phyloP scores from a whole-genome alignment of 2,888 invertebrate species.

The Sesamia inferens region DNA sequence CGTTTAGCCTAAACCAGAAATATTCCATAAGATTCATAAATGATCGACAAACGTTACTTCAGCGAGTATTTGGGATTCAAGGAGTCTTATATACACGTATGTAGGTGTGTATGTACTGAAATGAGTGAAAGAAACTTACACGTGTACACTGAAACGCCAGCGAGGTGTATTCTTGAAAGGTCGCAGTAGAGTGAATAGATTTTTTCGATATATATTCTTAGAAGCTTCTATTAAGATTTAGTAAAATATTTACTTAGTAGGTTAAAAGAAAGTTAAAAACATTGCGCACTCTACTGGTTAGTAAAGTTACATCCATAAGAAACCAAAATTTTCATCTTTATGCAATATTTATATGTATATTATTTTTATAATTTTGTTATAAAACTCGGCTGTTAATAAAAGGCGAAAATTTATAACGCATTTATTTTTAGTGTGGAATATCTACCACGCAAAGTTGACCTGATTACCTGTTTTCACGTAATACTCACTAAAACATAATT shows the following conservation, averaged over 20 bases:
- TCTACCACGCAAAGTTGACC: constrained; percentile 20
- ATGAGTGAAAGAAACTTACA: constrained; percentile 43
- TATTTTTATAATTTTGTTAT: background rate
- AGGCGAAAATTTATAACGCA: background rate
- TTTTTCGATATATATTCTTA: constrained; percentile 30
- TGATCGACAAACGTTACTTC: constrained; percentile 4
- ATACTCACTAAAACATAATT: constrained; percentile 4
- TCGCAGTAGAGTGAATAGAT: constrained; percentile 21
- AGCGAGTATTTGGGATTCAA: constrained; percentile 11
- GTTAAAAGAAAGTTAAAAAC: background rate
- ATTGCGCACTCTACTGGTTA: background rate
- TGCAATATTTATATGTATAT: background rate
- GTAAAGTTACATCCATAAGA: background rate
- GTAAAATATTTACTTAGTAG: background rate
- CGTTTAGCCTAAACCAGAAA: constrained; percentile 21
- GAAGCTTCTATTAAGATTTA: constrained; percentile 19
- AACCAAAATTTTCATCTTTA: background rate
- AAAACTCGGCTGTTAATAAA: background rate
- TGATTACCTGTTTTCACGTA: constrained; percentile 36
- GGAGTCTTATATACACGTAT: background rate
- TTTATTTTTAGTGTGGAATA: constrained; percentile 1
- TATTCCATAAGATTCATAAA: constrained; percentile 1
- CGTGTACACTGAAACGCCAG: constrained; percentile 33
- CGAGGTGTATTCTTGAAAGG: constrained; percentile 49
- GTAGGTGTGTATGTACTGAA: constrained; percentile 13